Conservation (phyloP, 2,888 invertebrate genomes). For the Acanthosepion lycidas region DNA sequence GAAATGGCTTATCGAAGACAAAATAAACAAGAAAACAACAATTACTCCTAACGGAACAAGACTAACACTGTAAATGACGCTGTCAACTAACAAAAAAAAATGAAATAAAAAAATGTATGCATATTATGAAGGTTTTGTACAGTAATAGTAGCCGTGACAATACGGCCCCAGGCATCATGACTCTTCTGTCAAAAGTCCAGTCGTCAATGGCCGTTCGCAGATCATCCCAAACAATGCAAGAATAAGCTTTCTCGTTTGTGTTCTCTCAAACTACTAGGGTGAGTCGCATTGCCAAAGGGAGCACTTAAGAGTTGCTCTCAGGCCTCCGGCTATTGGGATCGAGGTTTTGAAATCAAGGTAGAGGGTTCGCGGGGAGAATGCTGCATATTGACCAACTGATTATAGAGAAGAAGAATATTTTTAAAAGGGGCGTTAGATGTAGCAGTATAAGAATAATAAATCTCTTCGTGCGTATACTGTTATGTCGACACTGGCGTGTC, state of each 20-base stretch:
- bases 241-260: not conserved
- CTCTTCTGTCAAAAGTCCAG: not conserved
- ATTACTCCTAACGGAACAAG: not conserved
- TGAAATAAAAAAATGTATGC: not conserved
- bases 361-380: not conserved
- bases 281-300: not conserved
- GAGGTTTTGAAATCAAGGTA: not conserved
- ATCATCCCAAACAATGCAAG: not conserved
- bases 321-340: not conserved
- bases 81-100: not conserved
- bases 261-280: not conserved
- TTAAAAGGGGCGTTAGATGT: not conserved
- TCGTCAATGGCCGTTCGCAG: not conserved
- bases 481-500: too few species aligned
- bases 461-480: too few species aligned
- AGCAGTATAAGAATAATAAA: too few species aligned
- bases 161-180: not conserved
- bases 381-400: not conserved
- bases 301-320: not conserved
- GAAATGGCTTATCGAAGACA: not conserved
- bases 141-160: too few species aligned
- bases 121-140: not conserved
- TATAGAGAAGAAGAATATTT: not conserved
- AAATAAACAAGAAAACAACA: not conserved
- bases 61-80: not conserved